These are phyloP conservation scores for Diachrysia chrysitis DNA, from an alignment of 2,888 invertebrate genomes.

Conservation along the genomic window DNA sequence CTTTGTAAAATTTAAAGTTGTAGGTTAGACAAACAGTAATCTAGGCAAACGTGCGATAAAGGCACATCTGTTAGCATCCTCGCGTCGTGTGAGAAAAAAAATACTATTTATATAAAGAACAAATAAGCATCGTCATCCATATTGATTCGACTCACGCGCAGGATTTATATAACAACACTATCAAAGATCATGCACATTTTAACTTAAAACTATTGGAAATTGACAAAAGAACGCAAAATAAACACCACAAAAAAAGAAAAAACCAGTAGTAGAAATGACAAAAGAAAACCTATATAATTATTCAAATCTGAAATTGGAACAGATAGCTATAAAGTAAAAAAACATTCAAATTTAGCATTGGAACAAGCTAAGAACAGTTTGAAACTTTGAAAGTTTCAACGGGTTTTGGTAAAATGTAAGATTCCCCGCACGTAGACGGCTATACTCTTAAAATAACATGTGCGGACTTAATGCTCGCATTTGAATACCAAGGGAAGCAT, in stretches of 20 bases:
- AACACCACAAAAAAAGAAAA: background rate
- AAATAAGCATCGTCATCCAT: conserved; percentile 5
- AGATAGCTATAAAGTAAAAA: too few species aligned
- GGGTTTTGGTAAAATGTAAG: conserved; percentile 26
- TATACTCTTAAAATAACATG: conserved; percentile 44
- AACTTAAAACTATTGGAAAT: background rate
- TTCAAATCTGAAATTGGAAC: background rate
- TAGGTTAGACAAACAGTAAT: background rate
- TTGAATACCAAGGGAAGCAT: conserved; percentile 45
- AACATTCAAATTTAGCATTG: background rate
- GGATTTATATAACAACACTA: background rate
- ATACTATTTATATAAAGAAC: background rate
- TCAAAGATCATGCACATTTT: background rate
- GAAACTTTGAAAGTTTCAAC: conserved; percentile 30
- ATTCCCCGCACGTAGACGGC: conserved; percentile 47
- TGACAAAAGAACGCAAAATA: background rate
- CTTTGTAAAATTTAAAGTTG: background rate
- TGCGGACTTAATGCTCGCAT: conserved; percentile 31
- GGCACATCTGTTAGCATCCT: conserved; percentile 3
- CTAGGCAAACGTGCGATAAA: background rate
- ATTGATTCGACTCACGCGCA: conserved; percentile 7
- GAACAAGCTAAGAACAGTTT: background rate
- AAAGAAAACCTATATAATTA: background rate
- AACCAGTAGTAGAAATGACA: background rate
- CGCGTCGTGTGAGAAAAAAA: background rate